phyloP scores from a whole-genome alignment of 2,113 vertebrate species.

The Sclerurus mexicanus region DNA sequence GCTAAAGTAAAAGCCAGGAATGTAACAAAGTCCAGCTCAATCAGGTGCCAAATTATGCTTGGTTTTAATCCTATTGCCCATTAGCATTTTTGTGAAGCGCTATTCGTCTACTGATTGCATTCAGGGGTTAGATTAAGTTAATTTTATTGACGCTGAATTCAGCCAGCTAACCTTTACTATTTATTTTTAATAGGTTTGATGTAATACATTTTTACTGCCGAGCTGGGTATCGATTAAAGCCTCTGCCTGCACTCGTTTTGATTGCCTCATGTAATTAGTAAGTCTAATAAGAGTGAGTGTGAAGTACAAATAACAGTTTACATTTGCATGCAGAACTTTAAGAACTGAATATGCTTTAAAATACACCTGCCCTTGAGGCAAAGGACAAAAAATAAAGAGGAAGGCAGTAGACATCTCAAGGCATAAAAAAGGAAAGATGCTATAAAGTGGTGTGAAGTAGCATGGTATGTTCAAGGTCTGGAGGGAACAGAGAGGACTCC shows the following conservation, averaged over 20 bases:
- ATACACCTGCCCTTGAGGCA: background rate
- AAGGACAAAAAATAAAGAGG: background rate
- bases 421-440: background rate
- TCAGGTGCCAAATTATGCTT: background rate
- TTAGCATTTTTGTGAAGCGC: background rate
- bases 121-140: background rate
- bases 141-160: background rate
- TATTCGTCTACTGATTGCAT: background rate
- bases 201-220: background rate
- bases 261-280: background rate
- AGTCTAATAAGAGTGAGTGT: background rate
- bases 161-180: background rate
- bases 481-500: background rate
- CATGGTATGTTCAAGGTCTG: background rate
- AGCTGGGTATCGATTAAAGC: slow-evolving; percentile 12
- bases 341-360: background rate
- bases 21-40: background rate
- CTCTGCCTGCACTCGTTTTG: background rate
- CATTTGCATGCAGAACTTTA: background rate
- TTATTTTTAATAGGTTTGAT: background rate
- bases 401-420: background rate
- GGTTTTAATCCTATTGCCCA: background rate
- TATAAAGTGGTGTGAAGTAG: background rate
- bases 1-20: background rate
- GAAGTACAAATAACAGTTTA: background rate